phyloP scores from a whole-genome alignment of 37 sponge, comb jelly and placozoan species.

The Halichondria panicea region DNA sequence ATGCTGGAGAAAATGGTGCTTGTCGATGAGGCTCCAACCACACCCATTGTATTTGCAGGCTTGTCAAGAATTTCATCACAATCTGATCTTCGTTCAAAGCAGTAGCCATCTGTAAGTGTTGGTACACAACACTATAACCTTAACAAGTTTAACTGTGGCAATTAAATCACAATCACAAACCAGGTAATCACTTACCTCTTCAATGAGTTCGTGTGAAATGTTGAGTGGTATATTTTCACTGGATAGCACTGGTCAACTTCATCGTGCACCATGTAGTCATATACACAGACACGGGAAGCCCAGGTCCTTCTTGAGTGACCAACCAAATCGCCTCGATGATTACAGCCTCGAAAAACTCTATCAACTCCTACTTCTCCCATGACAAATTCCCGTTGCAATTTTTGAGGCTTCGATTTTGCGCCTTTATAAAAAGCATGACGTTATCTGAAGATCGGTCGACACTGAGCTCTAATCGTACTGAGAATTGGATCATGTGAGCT shows the following conservation, averaged over 20 bases:
- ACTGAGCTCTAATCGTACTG: no score
- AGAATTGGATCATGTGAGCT: no score
- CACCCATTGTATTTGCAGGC: neutral
- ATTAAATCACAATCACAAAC: neutral
- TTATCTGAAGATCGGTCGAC: no score
- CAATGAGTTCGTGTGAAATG: slow-evolving; percentile 24
- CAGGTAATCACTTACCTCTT: slow-evolving; percentile 24
- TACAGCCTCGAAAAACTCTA: slow-evolving; percentile 46
- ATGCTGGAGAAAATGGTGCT: neutral
- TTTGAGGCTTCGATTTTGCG: slow-evolving; percentile 23
- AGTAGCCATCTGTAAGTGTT: neutral
- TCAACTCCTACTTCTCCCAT: slow-evolving; percentile 30
- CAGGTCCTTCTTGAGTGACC: slow-evolving; percentile 54
- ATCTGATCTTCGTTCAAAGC: slow-evolving; percentile 9
- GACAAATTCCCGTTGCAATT: slow-evolving; percentile 5
- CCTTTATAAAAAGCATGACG: no score
- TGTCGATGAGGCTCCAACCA: slow-evolving; percentile 19
- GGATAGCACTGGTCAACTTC: slow-evolving; percentile 10
- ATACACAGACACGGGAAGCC: slow-evolving; percentile 19
- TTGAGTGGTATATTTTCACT: slow-evolving; percentile 32
- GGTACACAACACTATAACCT: neutral
- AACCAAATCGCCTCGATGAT: slow-evolving; percentile 26
- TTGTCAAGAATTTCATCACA: slow-evolving; percentile 10
- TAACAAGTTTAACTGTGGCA: neutral
- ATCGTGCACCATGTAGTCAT: neutral